Evolutionary conservation across 1,140 invertebrate species (phyloP).

Genomic region (Drosophila ercepeae): DNA sequence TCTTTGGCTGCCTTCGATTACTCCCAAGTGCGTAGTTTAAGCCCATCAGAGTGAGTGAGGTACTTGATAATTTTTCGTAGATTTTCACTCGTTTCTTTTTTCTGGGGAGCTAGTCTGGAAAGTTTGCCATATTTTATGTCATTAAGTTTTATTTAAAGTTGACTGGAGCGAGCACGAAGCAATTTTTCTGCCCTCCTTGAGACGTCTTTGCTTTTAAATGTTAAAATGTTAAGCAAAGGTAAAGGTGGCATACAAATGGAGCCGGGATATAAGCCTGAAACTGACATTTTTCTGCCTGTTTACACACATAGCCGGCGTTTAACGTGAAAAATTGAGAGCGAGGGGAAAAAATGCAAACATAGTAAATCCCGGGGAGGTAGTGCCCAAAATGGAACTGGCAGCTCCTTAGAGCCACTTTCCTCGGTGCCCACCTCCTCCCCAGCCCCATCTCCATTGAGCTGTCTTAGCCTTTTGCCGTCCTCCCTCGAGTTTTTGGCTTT

Average conservation of each 20-base stretch:
- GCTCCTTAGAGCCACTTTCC: constrained; percentile 52
- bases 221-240: constrained; percentile 34
- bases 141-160: constrained; percentile 64
- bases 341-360: constrained; percentile 29
- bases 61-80: constrained; percentile 57
- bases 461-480: constrained; percentile 10
- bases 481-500: constrained; percentile 12
- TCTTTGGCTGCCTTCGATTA: constrained; percentile 55
- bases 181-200: constrained; percentile 28
- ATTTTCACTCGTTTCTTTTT: not conserved
- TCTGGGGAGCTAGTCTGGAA: constrained; percentile 7
- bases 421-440: constrained; percentile 3
- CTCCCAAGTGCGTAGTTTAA: constrained; percentile 74
- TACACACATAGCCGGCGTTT: constrained; percentile 42
- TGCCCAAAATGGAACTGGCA: constrained; percentile 62
- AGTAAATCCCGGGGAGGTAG: constrained; percentile 55
- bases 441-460: constrained; percentile 61
- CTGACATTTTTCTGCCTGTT: constrained; percentile 49
- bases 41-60: constrained; percentile 67
- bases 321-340: constrained; percentile 14
- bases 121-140: constrained; percentile 76
- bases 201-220: constrained; percentile 60
- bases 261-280: constrained; percentile 33
- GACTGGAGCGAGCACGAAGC: constrained; percentile 14
- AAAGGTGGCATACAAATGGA: constrained; percentile 25